Evolutionary conservation across 2,888 invertebrate genomes (phyloP).

Genomic region (Sphaerophoria rueppellii): DNA sequence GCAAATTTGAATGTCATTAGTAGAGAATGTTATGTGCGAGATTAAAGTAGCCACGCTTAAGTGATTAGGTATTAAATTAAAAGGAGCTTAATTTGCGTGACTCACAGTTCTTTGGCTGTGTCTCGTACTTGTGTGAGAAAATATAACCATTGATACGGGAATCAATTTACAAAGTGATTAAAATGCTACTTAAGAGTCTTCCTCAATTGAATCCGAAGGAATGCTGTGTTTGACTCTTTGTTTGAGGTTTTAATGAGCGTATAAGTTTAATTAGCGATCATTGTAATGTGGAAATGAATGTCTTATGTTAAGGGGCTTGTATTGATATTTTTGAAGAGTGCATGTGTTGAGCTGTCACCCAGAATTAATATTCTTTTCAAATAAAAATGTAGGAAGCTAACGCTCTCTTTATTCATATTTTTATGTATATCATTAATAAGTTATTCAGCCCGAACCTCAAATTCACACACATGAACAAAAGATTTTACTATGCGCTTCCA

Average conservation of each 20-base stretch:
- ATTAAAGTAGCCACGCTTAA: constrained; percentile 48
- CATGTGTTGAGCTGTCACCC: too few species aligned
- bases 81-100: constrained; percentile 21
- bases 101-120: constrained; percentile 28
- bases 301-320: too few species aligned
- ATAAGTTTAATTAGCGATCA: too few species aligned
- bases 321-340: too few species aligned
- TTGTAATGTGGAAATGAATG: too few species aligned
- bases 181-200: not conserved
- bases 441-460: constrained; percentile 6
- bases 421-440: constrained; percentile 1
- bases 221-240: too few species aligned
- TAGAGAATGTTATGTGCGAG: constrained; percentile 23
- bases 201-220: not conserved
- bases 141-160: too few species aligned
- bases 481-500: constrained; percentile 23
- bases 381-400: too few species aligned
- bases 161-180: not conserved
- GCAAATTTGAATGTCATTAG: constrained; percentile 56
- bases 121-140: not conserved
- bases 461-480: not conserved
- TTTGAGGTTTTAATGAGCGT: too few species aligned
- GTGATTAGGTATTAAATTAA: constrained; percentile 52
- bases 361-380: too few species aligned
- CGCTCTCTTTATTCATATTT: too few species aligned